Evolutionary conservation across 2,888 invertebrate species (phyloP), one percentile per base, ranked within the genome.

Genomic region (Harpalus rufipes): DNA sequence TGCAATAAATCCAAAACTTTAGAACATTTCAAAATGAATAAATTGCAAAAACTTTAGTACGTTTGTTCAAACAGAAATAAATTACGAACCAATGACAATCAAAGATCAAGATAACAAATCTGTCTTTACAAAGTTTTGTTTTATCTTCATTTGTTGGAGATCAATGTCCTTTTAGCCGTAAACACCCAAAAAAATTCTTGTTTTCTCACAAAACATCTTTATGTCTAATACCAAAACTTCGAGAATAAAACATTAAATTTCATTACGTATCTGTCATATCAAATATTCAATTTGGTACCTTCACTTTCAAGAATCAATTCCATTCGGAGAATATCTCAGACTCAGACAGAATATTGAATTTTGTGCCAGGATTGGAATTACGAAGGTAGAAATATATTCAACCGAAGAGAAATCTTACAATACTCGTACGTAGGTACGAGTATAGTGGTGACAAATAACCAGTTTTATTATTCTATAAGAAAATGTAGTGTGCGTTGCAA

Each of bases 201-300:
- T 68, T 68, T 68, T 68, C 68, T 12, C 16, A 5, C 39, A 68
- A 41, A 68, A 41, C 68, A 68, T 7, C 21, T n/a, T 7, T 68
- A 68, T 7, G 7, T 32, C 41, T 39, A 63, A 63, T 63, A 25
- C 21, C 10, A 63, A 63, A 63, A 63, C 21, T 63, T 63, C 63
- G 3, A 8, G 21, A 25, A 25, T 25, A 63, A 25, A 18, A 63
- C 63, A 68, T 65, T 2, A 65, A 65, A 65, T 63, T 8, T 12
- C 7, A 16, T 14, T 41, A 39, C 68, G 41, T 41, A 14, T 16
- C 68, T 39, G 32, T 39, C 41, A 51, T 76, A 76, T 76, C 44
- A 21, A 76, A 44, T 72, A 44, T 72, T 72, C 72, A 72, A 72
- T 72, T 72, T 72, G 72, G 39, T 72, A 72, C 72, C 41, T 76